Evolutionary conservation across 2,797 vertebrate genomes (phyloP).

Genomic region (Trachops cirrhosus): DNA sequence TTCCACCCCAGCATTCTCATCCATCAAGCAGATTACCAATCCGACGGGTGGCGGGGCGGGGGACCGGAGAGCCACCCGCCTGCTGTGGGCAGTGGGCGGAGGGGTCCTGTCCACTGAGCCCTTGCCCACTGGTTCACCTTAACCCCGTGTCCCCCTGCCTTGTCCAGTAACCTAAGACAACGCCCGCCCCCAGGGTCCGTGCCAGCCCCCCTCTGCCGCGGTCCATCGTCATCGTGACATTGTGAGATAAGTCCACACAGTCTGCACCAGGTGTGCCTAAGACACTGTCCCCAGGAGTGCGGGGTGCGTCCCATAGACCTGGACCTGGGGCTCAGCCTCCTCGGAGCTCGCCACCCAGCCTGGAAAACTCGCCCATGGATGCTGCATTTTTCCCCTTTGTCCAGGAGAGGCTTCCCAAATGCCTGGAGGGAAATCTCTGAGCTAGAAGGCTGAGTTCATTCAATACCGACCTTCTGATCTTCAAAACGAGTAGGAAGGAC

Average conservation of each 20-base stretch:
- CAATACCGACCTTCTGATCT: neutral
- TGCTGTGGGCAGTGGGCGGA: too few species aligned
- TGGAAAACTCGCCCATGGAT: neutral
- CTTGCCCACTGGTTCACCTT: too few species aligned
- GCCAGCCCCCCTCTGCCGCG: too few species aligned
- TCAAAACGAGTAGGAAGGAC: neutral
- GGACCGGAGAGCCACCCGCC: too few species aligned
- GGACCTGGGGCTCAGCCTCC: fast-evolving
- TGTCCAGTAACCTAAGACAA: too few species aligned
- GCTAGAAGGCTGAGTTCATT: neutral
- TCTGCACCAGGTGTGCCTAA: too few species aligned
- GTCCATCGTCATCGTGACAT: neutral
- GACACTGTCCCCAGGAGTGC: neutral
- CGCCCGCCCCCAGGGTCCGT: too few species aligned
- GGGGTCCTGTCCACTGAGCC: too few species aligned
- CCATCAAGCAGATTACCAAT: neutral
- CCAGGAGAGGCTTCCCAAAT: neutral
- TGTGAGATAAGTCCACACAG: neutral
- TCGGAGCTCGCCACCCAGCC: neutral
- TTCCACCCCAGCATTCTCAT: constrained; percentile 3
- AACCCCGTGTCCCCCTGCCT: too few species aligned
- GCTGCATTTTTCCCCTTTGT: neutral
- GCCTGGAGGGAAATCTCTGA: neutral
- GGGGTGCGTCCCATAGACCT: too few species aligned
- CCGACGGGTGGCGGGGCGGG: too few species aligned